Evolutionary conservation across 2,113 vertebrate species (phyloP).

Genomic region (Passer domesticus): DNA sequence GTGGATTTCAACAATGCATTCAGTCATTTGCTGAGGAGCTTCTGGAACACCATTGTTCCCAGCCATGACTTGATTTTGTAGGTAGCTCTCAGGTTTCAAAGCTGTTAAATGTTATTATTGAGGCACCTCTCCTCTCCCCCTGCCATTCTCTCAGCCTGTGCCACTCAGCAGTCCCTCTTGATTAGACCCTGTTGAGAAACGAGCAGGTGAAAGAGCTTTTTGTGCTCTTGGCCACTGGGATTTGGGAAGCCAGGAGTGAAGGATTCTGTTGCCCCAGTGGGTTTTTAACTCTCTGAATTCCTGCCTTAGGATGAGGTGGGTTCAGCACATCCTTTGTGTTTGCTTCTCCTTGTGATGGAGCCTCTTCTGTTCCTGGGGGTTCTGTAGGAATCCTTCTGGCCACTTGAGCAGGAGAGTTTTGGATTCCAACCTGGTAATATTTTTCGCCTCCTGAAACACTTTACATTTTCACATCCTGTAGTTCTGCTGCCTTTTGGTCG

Average conservation of each 20-base stretch:
- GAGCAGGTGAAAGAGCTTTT: slow-evolving; percentile 77
- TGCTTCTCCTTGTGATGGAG: background rate
- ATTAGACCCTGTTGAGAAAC: slow-evolving; percentile 75
- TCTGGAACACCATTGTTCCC: slow-evolving; percentile 61
- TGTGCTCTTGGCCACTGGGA: slow-evolving; percentile 53
- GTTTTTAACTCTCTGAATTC: slow-evolving; percentile 25
- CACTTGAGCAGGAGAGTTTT: background rate
- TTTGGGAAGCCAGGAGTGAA: slow-evolving; percentile 24
- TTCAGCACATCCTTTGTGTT: slow-evolving; percentile 11
- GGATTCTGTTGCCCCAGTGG: background rate
- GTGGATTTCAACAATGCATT: background rate
- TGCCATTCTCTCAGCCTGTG: slow-evolving; percentile 65
- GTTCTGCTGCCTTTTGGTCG: background rate
- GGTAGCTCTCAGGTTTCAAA: slow-evolving; percentile 77
- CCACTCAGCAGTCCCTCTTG: slow-evolving; percentile 61
- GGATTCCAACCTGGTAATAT: background rate
- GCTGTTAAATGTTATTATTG: slow-evolving; percentile 75
- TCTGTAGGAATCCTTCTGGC: background rate
- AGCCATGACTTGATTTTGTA: slow-evolving; percentile 64
- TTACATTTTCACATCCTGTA: background rate
- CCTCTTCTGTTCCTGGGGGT: background rate
- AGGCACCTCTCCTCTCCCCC: slow-evolving; percentile 16
- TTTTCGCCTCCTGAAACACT: background rate
- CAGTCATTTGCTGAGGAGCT: slow-evolving; percentile 33
- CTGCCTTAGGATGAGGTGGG: background rate